Base-by-base conservation (phyloP, 1,140 invertebrate genomes). In the Bombus ignitus region DNA sequence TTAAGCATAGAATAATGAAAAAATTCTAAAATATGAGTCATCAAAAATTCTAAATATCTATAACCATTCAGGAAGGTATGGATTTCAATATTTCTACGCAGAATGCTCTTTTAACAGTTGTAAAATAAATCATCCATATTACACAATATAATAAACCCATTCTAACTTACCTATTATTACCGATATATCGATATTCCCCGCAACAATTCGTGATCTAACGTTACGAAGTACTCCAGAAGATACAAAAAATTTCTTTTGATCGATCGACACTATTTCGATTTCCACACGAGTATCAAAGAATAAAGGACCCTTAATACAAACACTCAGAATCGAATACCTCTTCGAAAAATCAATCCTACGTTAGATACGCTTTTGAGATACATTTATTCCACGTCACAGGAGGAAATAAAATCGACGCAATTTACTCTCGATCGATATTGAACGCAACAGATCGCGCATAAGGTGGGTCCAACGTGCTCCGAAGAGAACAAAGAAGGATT, bases 401-500 rank as follows among this genome's bases (percentile, higher is more conserved):
- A 66, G n/a, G 13, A 44, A 35, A 35, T n/a, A 65, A 66, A 44
- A 80, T 85, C 53, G 37, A 85, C 42, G 6, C 39, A 65, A 44
- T 53, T 37, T 15, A 39, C 0, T 12, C 32, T 32, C 28, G 62
- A 80, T 85, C 83, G 68, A 80, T 80, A 72, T n/a, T 65, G 25
- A n/a, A 77, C 62, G 39, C 22, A 68, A 12, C 59, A 35, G 62
- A 80, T 81, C 57, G 57, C 12, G 57, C 57, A 25, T n/a, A 57
- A 74, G 57, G 68, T 32, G 28, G 77, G 35, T 66, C 28, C 76
- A 42, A 59, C 2, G 37, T 0, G 18, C n/a, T 39, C n/a, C 47
- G 2, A 18, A 53, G 62, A 37, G 85, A 88, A 93, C 91, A 93
- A 93, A 93, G 91, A 88, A 91, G 80, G 35, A 81, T 85, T 92